Base-by-base conservation (phyloP, 2,797 vertebrate species). In the Acestrorhynchus altus region DNA sequence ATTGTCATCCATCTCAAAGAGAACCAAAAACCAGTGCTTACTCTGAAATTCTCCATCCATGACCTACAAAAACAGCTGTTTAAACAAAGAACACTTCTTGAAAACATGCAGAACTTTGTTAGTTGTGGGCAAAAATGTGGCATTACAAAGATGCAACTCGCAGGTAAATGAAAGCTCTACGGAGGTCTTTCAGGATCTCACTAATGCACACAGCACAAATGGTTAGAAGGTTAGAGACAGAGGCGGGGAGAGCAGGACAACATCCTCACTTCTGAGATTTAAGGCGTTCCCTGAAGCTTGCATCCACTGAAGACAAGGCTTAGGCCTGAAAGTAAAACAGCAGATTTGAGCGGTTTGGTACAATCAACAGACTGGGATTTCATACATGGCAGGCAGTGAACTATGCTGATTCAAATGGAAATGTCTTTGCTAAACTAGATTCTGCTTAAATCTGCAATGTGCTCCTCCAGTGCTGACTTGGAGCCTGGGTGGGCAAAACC, bases 251-350 rank as follows among this genome's bases (percentile, higher is more conserved):
- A 56, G 67, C 2, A 39, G 74, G 78, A 65, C 18, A 22, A 72
- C 22, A 52, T 75, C 51, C 79, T 81, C 70, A 72, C 78, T 35
- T 51, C 42, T 13, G 66, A 83, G 76, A 81, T 88, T 83, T 86
- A 86, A 88, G 87, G 85, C 82, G 77, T 79, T 85, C 81, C 65
- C 83, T 74, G 46, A 63, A 57, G 63, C 65, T 83, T 77, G 78
- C 81, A 76, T 85, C 81, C 79, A 78, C 74, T 76, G 57, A 61
- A 69, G 51, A 64, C 22, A 46, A 70, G 8, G 65, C 13, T 20
- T 57, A 12, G 63, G 13, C 8, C 15, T n/a, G 20, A 24, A 20
- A 59, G 57, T 35, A 63, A 76, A 68, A 81, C 61, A 74, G 8
- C n/a, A 49, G 60, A 56, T 4, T 20, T 26, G 28, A 4, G 51